Conservation (phyloP, 2,113 vertebrate genomes). For the Nicator chloris region DNA sequence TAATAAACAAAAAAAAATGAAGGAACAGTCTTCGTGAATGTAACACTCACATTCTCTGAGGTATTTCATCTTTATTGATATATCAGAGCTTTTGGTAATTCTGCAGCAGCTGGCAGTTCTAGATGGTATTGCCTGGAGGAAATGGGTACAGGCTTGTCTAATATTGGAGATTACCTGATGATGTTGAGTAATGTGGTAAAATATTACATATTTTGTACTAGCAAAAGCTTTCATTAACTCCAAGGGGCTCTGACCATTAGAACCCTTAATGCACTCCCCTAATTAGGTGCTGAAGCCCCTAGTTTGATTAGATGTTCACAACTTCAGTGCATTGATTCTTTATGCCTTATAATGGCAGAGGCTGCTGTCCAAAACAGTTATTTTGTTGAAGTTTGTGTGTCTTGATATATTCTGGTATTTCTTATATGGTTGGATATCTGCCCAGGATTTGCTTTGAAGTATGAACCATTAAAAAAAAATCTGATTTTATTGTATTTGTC, state of each 20-base stretch:
- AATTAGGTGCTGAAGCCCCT: not conserved
- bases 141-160: not conserved
- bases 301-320: not conserved
- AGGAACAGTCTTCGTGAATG: not conserved
- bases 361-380: not conserved
- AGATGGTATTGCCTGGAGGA: not conserved
- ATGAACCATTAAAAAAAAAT: not conserved
- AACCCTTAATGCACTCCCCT: not conserved
- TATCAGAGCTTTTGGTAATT: not conserved
- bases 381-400: not conserved
- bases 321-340: not conserved
- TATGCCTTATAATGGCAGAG: not conserved
- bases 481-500: not conserved
- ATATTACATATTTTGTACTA: not conserved
- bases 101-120: not conserved
- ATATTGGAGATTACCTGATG: not conserved
- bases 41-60: not conserved
- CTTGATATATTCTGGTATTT: not conserved
- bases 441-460: not conserved
- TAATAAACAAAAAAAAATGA: constrained; percentile 4
- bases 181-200: not conserved
- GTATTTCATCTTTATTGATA: not conserved
- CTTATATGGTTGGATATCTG: not conserved
- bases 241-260: not conserved
- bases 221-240: not conserved